Base-by-base conservation (phyloP, 2,113 vertebrate species). In the Tapirus terrestris region DNA sequence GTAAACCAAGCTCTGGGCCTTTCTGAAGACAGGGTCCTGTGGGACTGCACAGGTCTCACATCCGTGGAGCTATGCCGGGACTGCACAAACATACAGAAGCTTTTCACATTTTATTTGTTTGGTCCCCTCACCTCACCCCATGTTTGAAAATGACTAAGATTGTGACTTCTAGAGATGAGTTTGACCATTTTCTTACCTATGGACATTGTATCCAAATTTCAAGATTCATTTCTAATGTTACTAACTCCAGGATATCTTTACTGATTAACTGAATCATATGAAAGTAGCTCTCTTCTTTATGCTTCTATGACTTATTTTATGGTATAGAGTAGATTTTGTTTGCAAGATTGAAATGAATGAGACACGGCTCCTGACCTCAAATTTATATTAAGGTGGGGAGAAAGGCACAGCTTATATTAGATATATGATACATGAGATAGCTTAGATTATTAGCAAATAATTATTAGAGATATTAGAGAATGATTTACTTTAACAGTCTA, bases 111-210 rank as follows among this genome's bases (percentile, higher is more conserved):
- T 21, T 81, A 6, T n/a, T 23, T 51, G 51, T 73, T 43, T 68
- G 12, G 16, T 13, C 5, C 6, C 5, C 6, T 12, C 27, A 1
- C 0, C 8, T 1, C 7, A 68, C 4, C 10, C 11, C 7, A 33
- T 39, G 8, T 16, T 88, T 70, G 39, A 45, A 77, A 91, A 76
- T 48, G 4, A 43, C 33, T 45, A 45, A 61, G 87, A 93, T 3
- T 36, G 5, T 68, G 13, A 82, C 16, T 82, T 67, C 70, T 76
- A 9, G 11, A 63, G 70, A 51, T 88, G 2, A 1, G 39, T 17
- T 82, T 56, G 73, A 27, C 25, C 4, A 20, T 18, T 12, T 45
- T 68, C 18, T 73, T 21, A 79, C 2, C 7, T 16, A 27, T 53
- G 3, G 8, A 17, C 2, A 33, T 20, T 36, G 0, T 51, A 31